phyloP scores from a whole-genome alignment of 1,140 invertebrate genomes.

The Phocides pigmalion region DNA sequence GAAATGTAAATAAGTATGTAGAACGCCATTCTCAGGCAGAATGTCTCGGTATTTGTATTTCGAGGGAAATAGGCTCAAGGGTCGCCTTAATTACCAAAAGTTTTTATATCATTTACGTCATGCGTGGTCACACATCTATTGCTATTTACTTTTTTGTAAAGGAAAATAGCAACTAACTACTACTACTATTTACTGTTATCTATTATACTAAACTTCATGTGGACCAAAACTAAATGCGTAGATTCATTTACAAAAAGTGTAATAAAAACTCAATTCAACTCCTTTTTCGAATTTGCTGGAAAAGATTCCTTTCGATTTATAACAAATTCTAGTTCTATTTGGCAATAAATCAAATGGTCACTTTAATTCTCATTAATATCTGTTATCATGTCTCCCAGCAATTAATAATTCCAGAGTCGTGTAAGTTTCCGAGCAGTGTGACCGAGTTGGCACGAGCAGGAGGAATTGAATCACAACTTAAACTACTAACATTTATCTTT shows the following conservation, averaged over 20 bases:
- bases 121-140: constrained; percentile 14
- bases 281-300: no score
- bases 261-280: no score
- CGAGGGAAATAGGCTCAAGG: constrained; percentile 21
- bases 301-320: no score
- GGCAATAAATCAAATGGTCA: background rate
- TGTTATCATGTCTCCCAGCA: background rate
- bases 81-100: constrained; percentile 48
- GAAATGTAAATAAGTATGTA: constrained; percentile 63
- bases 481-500: constrained; percentile 14
- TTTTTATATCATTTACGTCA: constrained; percentile 49
- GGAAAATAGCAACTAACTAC: no score
- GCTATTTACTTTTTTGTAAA: background rate
- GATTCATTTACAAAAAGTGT: no score
- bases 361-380: background rate
- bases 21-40: constrained; percentile 37
- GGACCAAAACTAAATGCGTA: no score
- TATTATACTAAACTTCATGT: no score
- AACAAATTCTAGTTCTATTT: background rate
- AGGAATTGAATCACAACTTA: constrained; percentile 14
- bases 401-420: constrained; percentile 10
- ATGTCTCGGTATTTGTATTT: constrained; percentile 31
- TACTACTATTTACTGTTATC: background rate
- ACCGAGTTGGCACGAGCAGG: constrained; percentile 10
- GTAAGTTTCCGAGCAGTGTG: background rate